Evolutionary conservation across 2,113 vertebrate genomes (phyloP), one percentile per base, ranked within the genome.

Genomic region (Mirza zaza): DNA sequence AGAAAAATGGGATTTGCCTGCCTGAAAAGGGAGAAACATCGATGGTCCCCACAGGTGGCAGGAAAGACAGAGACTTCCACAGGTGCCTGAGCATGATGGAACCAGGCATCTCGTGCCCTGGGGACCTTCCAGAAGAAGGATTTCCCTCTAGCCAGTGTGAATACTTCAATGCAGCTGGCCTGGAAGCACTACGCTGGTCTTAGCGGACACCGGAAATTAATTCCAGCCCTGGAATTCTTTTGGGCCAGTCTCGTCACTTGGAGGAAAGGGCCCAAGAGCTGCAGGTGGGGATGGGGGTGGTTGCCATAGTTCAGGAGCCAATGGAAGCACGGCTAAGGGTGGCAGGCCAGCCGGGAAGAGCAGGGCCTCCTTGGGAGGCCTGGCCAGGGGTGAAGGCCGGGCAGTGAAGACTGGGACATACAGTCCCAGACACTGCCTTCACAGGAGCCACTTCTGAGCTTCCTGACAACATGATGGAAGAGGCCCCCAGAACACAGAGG

Each of bases 221-320:
- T 75, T 63, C 27, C 73, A 55, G n/a, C 20, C 45, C 89, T 50
- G 4, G 15, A 45, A 82, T 59, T 76, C 93, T 87, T 39, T 90
- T 34, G 71, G 68, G 36, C 63, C 23, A 17, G 2, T n/a, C 55
- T 96, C 86, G 36, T 80, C 27, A 25, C 45, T n/a, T 29, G 9
- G 1, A 65, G 63, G 42, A 70, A 34, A 75, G 36, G 32, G 36
- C 52, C 18, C 23, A 29, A 17, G 27, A 45, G 42, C 82, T 20
- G 18, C n/a, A 57, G 70, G 21, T n/a, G 0, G 0, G 0, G 23
- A 17, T 27, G 4, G 17, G 15, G 9, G 5, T 4, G 9, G 3
- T 27, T 13, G 21, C 1, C 45, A 17, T 13, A 73, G 48, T 29
- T 23, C 34, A 27, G 59, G 61, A 57, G 4, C 48, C 42, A 18